These are phyloP conservation scores for Xerus inauris DNA, from an alignment of 2,113 vertebrate genomes.

Conservation along the genomic window DNA sequence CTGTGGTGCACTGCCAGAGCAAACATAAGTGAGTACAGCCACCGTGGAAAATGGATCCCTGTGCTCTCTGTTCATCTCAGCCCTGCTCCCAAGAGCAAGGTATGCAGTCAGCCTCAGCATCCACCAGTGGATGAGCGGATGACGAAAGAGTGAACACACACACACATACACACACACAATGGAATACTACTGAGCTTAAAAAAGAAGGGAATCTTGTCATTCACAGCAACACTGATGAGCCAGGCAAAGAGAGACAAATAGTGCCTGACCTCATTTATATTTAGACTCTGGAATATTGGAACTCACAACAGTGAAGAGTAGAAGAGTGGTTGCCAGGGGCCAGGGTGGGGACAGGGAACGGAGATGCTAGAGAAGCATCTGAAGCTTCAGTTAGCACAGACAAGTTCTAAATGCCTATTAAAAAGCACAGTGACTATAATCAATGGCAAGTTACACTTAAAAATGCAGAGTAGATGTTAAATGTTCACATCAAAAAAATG, in stretches of 20 bases:
- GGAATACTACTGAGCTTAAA: not conserved
- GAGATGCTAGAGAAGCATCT: not conserved
- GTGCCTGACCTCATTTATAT: too few relatives aligned
- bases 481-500: not conserved
- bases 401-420: too few relatives aligned
- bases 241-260: not conserved
- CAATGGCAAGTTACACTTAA: too few relatives aligned
- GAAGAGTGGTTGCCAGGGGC: not conserved
- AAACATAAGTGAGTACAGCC: not conserved
- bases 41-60: too few relatives aligned
- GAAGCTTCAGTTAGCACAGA: not conserved
- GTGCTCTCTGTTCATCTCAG: too few relatives aligned
- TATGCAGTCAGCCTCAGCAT: too few relatives aligned
- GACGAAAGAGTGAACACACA: not conserved
- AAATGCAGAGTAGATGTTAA: not conserved
- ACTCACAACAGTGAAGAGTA: too few relatives aligned
- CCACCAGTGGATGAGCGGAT: too few relatives aligned
- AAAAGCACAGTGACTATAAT: not conserved
- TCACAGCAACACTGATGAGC: not conserved
- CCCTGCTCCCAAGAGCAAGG: not conserved
- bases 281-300: not conserved
- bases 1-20: too few relatives aligned
- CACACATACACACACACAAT: not conserved
- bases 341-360: fast-evolving
- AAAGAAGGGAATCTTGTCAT: not conserved